Evolutionary conservation across 2,888 invertebrate species (phyloP).

Genomic region (Tribolium freemani): DNA sequence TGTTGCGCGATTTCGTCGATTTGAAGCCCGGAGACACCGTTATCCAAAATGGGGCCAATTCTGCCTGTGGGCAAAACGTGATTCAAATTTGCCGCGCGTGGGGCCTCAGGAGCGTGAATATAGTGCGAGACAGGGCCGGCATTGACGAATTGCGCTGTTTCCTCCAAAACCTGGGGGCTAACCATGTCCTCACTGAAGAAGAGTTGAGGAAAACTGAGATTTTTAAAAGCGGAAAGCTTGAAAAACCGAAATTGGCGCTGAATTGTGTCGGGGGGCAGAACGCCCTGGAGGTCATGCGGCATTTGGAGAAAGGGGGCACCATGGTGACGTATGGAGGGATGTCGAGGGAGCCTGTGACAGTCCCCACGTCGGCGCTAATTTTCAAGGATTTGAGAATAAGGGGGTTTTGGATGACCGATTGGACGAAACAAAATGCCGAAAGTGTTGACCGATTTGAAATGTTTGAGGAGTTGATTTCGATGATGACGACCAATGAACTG

Average conservation of each 20-base stretch:
- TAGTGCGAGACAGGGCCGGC: slow-evolving; percentile 85
- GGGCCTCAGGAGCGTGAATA: slow-evolving; percentile 86
- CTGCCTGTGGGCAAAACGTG: slow-evolving; percentile 93
- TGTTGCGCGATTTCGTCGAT: slow-evolving; percentile 90
- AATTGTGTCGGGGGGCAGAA: slow-evolving; percentile 96
- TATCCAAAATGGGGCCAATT: slow-evolving; percentile 97
- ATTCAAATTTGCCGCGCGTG: slow-evolving; percentile 89
- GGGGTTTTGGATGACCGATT: slow-evolving; percentile 93
- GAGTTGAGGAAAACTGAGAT: slow-evolving; percentile 77
- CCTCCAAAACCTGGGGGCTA: slow-evolving; percentile 84
- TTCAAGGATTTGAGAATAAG: slow-evolving; percentile 85
- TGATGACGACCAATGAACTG: slow-evolving; percentile 80
- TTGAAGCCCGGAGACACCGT: slow-evolving; percentile 86
- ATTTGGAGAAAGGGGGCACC: slow-evolving; percentile 79
- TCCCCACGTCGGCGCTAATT: slow-evolving; percentile 85
- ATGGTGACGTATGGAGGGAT: slow-evolving; percentile 98
- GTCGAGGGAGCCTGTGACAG: slow-evolving; percentile 87
- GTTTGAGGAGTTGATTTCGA: slow-evolving; percentile 80
- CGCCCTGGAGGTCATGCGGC: slow-evolving; percentile 84
- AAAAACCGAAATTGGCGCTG: slow-evolving; percentile 84
- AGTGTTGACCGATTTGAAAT: slow-evolving; percentile 77
- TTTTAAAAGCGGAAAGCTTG: slow-evolving; percentile 73
- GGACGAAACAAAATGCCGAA: slow-evolving; percentile 77
- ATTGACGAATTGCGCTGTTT: slow-evolving; percentile 76
- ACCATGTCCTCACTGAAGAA: slow-evolving; percentile 87